Evolutionary conservation across 2,113 vertebrate genomes (phyloP), one percentile per base, ranked within the genome.

Genomic region (Heptranchias perlo): DNA sequence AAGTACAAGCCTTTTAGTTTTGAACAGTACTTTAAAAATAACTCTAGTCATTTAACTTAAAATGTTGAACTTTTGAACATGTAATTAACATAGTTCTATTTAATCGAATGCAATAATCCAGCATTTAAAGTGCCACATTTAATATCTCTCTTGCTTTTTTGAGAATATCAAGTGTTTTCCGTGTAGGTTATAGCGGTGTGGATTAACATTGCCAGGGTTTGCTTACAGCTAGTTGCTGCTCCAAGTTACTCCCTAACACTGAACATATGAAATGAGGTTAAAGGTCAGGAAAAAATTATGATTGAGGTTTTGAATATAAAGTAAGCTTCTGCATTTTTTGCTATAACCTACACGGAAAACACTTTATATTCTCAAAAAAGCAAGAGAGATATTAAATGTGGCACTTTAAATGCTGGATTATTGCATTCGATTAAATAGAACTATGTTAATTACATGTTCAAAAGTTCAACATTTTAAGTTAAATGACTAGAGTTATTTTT

Each of bases 81-180:
- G 16, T 64, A 39, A 31, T 95, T 31, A 49, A 93, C 31, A 62
- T 13, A 52, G 35, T 11, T 64, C 6, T 35, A 23, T 73, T 69
- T 95, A 28, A 73, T 95, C 49, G 39, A n/a, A 93, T 93, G 35
- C 44, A 73, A 73, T 67, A 69, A 95, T 95, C 65, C 23, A 49
- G 28, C 18, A 47, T 28, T 67, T 67, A 31, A 0, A 6, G 8
- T 67, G 64, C 39, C 10, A 14, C 89, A n/a, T 64, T 94, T 94
- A 23, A 61, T 54, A 39, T 25, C 7, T n/a, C n/a, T n/a, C n/a
- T 47, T 54, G 28, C 49, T 11, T 52, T 67, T 95, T 69, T 67
- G 39, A 31, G 10, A 69, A n/a, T 94, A 11, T 64, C 58, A 93
- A n/a, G 35, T 94, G 35, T 44, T 62, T 62, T 92, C 35, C 4